Evolutionary conservation across 2,797 vertebrate species (phyloP).

Genomic region (Geotrypetes seraphini): DNA sequence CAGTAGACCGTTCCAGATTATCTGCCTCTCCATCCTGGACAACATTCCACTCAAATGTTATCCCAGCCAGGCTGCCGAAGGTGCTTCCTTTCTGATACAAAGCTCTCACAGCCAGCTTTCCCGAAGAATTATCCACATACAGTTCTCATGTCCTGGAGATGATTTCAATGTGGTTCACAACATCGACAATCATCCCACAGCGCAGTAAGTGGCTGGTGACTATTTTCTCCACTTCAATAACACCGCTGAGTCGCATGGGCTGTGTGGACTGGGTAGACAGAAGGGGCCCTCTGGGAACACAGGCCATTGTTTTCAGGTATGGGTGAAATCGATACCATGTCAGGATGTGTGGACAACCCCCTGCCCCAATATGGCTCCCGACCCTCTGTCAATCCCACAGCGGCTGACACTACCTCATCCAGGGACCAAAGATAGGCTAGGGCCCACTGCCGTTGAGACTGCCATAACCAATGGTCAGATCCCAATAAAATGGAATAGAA

Average conservation of each 20-base stretch:
- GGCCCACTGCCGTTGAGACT: too few relatives aligned
- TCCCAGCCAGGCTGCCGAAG: constrained; percentile 52
- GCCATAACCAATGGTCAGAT: too few relatives aligned
- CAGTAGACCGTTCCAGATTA: constrained; percentile 27
- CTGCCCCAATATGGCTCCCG: too few relatives aligned
- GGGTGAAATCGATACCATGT: constrained; percentile 35
- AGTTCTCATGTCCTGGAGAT: constrained; percentile 46
- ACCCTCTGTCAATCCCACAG: too few relatives aligned
- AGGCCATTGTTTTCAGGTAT: constrained; percentile 27
- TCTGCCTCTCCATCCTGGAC: constrained; percentile 30
- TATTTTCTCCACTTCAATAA: constrained; percentile 46
- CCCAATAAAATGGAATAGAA: too few relatives aligned
- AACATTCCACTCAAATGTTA: constrained; percentile 46
- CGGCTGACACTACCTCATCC: too few relatives aligned
- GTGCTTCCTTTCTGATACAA: constrained; percentile 53
- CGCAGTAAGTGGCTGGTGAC: constrained; percentile 47
- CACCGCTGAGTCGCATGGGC: constrained; percentile 33
- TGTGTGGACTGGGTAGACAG: constrained; percentile 35
- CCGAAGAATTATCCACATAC: constrained; percentile 46
- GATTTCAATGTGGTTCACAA: constrained; percentile 42
- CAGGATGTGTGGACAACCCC: constrained; percentile 36
- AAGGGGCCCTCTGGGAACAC: constrained; percentile 38
- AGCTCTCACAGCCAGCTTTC: constrained; percentile 46
- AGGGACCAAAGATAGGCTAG: too few relatives aligned
- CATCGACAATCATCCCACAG: constrained; percentile 48